Evolutionary conservation across 2,888 invertebrate species (phyloP), one percentile per base, ranked within the genome.

Genomic region (Sylvicola fuscatus): DNA sequence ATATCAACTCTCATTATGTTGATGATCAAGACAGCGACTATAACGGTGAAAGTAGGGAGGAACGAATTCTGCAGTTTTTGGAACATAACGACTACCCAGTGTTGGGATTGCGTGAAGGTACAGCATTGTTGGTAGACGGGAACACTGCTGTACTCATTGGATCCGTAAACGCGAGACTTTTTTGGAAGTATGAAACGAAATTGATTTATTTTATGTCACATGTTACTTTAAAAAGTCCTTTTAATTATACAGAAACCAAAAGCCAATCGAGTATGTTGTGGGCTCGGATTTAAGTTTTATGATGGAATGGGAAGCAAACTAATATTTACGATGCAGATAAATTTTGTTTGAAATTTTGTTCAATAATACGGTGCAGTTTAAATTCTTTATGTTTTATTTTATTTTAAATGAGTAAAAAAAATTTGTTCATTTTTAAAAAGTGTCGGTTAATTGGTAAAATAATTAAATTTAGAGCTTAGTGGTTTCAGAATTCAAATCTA

Each of bases 1-100:
- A 84, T 52, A 82, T 84, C 39, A 86, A 86, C 54, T 81, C 84
- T 8, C 86, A 86, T 55, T 86, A 80, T 50, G 55, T 76, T 44
- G 82, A 83, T 42, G 62, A 70, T 43, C 57, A 62, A 8, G 40
- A 44, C 14, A 64, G 55, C 44, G 72, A 55, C 29, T 83, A 83
- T 51, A 76, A 72, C 60, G 83, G 82, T 11, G 82, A 83, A 57
- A 80, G 82, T 3, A 64, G 82, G 44, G 78, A 80, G 48, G 67
- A 77, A 47, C 64, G 82, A 45, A 73, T 83, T 39, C 43, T 48
- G 26, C 73, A 83, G 53, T 83, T 71, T 53, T 61, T 73, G 42
- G 65, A 70, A 44, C 62, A 72, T 51, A 56, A 67, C 27, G 56
- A 62, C 42, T 59, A 64, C 7, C 64, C 64, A 3, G 81, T 82